Percentiles rank a stretch among this genome's conserved stretches.
phyloP scores from a whole-genome alignment of 2,888 invertebrate genomes.

The Ceraclea dissimilis region DNA sequence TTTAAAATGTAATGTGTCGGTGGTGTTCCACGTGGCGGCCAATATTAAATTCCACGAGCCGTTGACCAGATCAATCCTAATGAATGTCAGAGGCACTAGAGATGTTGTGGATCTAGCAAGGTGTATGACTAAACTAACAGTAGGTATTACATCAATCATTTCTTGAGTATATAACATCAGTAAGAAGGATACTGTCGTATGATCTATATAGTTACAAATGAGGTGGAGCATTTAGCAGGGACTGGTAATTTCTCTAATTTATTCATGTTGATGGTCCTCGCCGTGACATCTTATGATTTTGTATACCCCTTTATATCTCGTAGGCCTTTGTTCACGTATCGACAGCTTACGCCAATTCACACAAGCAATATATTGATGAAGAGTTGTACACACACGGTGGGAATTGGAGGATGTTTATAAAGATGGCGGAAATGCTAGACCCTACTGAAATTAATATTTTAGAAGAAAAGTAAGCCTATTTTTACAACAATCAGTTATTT shows the following conservation, averaged over 20 bases:
- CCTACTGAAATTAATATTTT: conserved; percentile 14
- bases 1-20: conserved; percentile 22
- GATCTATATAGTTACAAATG: too few species aligned
- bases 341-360: conserved; percentile 11
- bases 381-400: conserved; percentile 5
- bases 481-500: too few species aligned
- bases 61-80: conserved; percentile 21
- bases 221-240: too few species aligned
- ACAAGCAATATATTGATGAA: conserved; percentile 11
- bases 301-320: too few species aligned
- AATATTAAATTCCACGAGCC: conserved; percentile 27
- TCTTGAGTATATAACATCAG: too few species aligned
- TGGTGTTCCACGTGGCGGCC: conserved; percentile 26
- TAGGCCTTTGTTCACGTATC: conserved; percentile 15
- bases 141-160: too few species aligned
- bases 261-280: too few species aligned
- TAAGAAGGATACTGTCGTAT: too few species aligned
- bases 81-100: conserved; percentile 26
- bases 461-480: conserved; percentile 14
- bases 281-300: too few species aligned
- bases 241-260: too few species aligned
- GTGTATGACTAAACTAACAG: conserved; percentile 25
- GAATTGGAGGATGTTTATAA: conserved; percentile 23
- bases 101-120: conserved; percentile 24
- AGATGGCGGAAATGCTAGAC: conserved; percentile 20